Conservation (phyloP, 2,113 vertebrate species). For the Equus przewalskii region DNA sequence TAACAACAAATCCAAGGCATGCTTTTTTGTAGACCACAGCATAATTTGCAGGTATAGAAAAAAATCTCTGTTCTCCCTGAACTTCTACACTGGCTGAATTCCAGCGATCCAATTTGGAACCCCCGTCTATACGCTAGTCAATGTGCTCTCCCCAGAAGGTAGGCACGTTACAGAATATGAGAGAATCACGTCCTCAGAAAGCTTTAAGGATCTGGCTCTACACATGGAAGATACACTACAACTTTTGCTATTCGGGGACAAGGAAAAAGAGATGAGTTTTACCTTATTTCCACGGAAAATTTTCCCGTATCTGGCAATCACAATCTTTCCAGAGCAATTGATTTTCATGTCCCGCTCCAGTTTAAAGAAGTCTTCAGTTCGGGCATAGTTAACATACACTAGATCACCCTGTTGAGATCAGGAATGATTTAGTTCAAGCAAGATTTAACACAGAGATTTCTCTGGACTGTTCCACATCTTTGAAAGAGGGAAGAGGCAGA, state of each 20-base stretch:
- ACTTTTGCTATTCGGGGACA: neutral
- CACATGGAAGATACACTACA: neutral
- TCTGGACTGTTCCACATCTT: neutral
- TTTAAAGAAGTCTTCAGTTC: slow-evolving; percentile 94
- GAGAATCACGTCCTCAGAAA: neutral
- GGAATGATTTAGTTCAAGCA: neutral
- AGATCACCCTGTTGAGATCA: slow-evolving; percentile 91
- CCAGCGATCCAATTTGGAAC: neutral
- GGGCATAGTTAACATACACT: slow-evolving; percentile 97
- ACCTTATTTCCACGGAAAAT: slow-evolving; percentile 99
- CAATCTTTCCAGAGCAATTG: slow-evolving; percentile 94
- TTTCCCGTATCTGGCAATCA: slow-evolving; percentile 97
- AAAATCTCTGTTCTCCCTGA: neutral
- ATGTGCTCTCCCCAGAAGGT: neutral
- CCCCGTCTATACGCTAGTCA: neutral
- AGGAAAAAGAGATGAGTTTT: slow-evolving; percentile 31
- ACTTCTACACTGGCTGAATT: neutral
- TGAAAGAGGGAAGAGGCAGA: neutral
- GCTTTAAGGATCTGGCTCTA: neutral
- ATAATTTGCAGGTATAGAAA: neutral
- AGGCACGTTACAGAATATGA: neutral
- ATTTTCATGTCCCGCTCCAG: slow-evolving; percentile 92
- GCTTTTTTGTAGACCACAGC: neutral
- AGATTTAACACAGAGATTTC: neutral
- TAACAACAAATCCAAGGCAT: neutral